Evolutionary conservation across 2,888 invertebrate genomes (phyloP).

Genomic region (Polylopha cassiicola): DNA sequence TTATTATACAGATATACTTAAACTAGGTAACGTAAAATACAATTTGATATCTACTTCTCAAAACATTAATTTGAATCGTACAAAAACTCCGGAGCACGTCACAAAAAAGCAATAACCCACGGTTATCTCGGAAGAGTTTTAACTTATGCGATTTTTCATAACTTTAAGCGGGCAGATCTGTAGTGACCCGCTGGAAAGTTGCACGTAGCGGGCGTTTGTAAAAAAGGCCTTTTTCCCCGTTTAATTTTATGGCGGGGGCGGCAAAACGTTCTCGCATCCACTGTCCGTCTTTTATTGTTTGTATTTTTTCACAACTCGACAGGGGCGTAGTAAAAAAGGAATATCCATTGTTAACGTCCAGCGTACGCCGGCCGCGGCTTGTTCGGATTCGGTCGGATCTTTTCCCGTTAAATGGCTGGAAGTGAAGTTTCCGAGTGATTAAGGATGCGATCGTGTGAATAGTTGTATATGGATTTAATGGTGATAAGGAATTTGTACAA

Average conservation of each 20-base stretch:
- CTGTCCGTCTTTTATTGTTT: conserved; percentile 58
- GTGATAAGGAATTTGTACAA: too few species aligned
- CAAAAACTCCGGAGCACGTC: conserved; percentile 26
- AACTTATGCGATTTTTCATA: conserved; percentile 58
- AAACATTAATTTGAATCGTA: conserved; percentile 37
- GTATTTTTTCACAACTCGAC: conserved; percentile 54
- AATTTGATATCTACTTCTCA: conserved; percentile 31
- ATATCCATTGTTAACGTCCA: conserved; percentile 53
- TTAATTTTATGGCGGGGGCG: conserved; percentile 64
- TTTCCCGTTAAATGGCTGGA: conserved; percentile 10
- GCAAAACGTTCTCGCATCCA: conserved; percentile 44
- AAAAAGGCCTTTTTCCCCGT: conserved; percentile 40
- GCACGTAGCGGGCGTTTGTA: conserved; percentile 48
- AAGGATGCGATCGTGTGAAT: too few species aligned
- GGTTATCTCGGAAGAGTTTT: conserved; percentile 49
- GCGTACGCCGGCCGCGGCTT: conserved; percentile 33
- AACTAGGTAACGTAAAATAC: conserved; percentile 21
- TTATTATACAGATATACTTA: conserved; percentile 5
- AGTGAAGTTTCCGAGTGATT: too few species aligned
- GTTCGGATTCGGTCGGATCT: conserved; percentile 28
- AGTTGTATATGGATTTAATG: too few species aligned
- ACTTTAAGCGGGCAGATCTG: conserved; percentile 35
- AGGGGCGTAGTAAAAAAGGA: conserved; percentile 47
- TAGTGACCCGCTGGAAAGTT: conserved; percentile 39
- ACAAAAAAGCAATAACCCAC: conserved; percentile 41